phyloP scores from a whole-genome alignment of 2,113 vertebrate genomes.

The Patagioenas fasciata region DNA sequence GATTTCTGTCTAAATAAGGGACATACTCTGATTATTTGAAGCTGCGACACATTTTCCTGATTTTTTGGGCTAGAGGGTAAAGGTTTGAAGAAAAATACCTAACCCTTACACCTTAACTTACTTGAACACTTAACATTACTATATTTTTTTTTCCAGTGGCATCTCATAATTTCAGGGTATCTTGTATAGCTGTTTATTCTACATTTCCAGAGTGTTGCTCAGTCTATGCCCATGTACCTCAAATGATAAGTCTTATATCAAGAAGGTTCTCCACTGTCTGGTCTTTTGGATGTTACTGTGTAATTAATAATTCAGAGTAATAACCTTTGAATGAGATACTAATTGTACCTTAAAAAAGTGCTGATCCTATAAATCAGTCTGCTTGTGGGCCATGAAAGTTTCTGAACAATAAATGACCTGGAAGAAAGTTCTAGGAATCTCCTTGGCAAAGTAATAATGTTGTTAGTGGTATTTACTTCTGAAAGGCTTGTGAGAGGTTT shows the following conservation, averaged over 20 bases:
- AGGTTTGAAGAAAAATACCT: background rate
- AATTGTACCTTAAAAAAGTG: background rate
- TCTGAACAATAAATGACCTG: background rate
- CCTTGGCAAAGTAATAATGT: background rate
- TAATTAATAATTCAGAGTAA: background rate
- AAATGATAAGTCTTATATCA: background rate
- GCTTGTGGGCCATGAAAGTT: background rate
- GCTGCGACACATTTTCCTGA: background rate
- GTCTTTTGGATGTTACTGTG: background rate
- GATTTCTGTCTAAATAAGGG: background rate
- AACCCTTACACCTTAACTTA: background rate
- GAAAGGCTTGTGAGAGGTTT: background rate
- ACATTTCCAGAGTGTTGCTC: background rate
- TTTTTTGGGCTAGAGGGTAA: background rate
- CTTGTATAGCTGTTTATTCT: background rate
- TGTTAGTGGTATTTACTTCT: background rate
- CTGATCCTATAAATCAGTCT: background rate
- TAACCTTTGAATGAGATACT: background rate
- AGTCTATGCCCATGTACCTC: background rate
- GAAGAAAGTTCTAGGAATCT: background rate
- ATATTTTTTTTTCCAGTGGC: background rate
- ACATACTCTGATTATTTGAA: background rate
- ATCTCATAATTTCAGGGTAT: background rate
- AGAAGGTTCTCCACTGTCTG: background rate
- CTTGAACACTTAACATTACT: background rate